These are phyloP conservation scores for Poeciliopsis prolifica DNA, from an alignment of 2,113 vertebrate species.

Conservation along the genomic window DNA sequence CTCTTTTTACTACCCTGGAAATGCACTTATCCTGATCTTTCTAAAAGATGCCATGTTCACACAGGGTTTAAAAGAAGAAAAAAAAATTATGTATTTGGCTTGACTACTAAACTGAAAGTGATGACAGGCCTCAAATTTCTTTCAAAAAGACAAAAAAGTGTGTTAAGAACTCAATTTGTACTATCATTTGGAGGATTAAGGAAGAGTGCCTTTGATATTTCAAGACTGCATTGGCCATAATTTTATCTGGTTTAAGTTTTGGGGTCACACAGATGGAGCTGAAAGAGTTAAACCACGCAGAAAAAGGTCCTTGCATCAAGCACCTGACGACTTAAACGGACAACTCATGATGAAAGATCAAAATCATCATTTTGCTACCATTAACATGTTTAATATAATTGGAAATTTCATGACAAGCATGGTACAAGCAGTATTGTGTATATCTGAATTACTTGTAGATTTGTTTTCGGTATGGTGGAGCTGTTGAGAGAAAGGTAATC, in stretches of 20 bases:
- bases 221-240: conserved; percentile 87
- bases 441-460: conserved; percentile 77
- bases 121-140: conserved; percentile 85
- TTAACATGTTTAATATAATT: conserved; percentile 80
- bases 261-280: conserved; percentile 81
- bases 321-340: conserved; percentile 80
- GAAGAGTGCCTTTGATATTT: conserved; percentile 98
- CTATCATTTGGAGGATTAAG: conserved; percentile 87
- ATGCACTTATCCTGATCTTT: conserved; percentile 88
- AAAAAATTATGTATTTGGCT: conserved; percentile 76
- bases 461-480: conserved; percentile 75
- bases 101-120: conserved; percentile 78
- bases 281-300: conserved; percentile 66
- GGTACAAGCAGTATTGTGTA: conserved; percentile 84
- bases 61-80: conserved; percentile 78
- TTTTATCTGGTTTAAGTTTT: conserved; percentile 87
- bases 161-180: conserved; percentile 84
- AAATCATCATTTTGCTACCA: conserved; percentile 88
- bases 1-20: conserved; percentile 86
- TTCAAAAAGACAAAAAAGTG: conserved; percentile 79
- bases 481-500: conserved; percentile 73
- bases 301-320: conserved; percentile 84
- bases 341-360: conserved; percentile 83
- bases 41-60: conserved; percentile 87
- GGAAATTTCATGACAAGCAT: conserved; percentile 82